Evolutionary conservation across 2,888 invertebrate species (phyloP).

Genomic region (Parnassius apollo): DNA sequence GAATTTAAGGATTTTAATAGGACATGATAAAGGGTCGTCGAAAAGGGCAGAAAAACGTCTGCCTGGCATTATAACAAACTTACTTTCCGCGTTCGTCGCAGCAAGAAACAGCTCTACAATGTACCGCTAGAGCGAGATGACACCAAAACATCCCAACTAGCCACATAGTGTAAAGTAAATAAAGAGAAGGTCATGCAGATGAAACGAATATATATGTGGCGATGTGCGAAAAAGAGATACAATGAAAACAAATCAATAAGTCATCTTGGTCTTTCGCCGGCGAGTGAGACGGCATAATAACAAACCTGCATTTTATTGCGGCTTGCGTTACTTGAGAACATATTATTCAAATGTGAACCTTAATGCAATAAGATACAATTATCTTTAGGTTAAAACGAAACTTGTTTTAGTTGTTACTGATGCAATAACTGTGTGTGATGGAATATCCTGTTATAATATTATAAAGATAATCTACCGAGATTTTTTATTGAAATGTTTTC

Average conservation of each 20-base stretch:
- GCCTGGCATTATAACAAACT: not conserved
- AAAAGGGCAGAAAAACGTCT: no score
- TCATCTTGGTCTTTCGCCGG: conserved; percentile 67
- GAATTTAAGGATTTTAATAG: no score
- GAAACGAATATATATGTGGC: conserved; percentile 60
- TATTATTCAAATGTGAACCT: conserved; percentile 47
- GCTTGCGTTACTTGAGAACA: conserved; percentile 46
- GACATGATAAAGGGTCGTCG: no score
- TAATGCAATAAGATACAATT: conserved; percentile 29
- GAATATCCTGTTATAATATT: conserved; percentile 42
- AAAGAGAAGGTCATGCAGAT: conserved; percentile 70
- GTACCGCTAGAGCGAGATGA: conserved; percentile 70
- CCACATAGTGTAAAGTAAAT: conserved; percentile 64
- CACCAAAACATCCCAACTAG: conserved; percentile 74
- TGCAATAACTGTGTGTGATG: conserved; percentile 44
- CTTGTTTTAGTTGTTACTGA: conserved; percentile 33
- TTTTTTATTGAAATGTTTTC: not conserved
- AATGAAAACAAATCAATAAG: conserved; percentile 82
- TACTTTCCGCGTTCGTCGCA: conserved; percentile 26
- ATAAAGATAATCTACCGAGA: not conserved
- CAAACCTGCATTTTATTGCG: conserved; percentile 76
- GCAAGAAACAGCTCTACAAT: conserved; percentile 46
- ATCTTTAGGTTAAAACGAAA: not conserved
- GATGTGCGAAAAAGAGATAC: conserved; percentile 71
- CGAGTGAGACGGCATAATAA: conserved; percentile 76